phyloP scores from a whole-genome alignment of 2,797 vertebrate genomes.

The Ambastaia sidthimunki region DNA sequence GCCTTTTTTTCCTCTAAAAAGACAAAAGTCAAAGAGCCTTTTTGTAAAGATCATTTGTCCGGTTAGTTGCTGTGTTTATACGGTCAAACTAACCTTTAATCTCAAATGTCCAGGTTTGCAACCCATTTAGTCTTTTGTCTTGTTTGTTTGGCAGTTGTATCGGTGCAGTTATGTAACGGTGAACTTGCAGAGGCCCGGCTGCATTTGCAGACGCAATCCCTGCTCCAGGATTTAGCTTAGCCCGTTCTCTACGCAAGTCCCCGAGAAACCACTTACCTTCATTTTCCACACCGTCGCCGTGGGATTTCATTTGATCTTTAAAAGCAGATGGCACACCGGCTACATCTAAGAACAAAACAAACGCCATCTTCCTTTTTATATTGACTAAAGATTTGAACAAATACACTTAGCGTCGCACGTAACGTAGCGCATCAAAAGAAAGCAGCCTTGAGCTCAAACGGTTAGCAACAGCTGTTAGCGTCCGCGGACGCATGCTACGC shows the following conservation, averaged over 20 bases:
- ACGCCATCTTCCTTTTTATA: constrained; percentile 26
- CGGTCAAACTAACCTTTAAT: constrained; percentile 25
- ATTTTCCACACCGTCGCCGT: constrained; percentile 52
- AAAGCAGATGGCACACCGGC: constrained; percentile 53
- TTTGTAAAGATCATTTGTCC: constrained; percentile 5
- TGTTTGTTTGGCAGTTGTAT: constrained; percentile 54
- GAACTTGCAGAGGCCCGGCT: constrained; percentile 57
- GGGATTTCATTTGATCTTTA: constrained; percentile 53
- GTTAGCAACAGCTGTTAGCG: constrained; percentile 43
- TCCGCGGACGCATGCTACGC: constrained; percentile 12
- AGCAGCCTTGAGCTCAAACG: constrained; percentile 35
- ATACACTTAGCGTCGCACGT: constrained; percentile 37
- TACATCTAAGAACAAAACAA: constrained; percentile 56
- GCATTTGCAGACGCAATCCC: constrained; percentile 44
- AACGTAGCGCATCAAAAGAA: constrained; percentile 37
- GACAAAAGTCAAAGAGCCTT: background rate
- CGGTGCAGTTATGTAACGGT: constrained; percentile 52
- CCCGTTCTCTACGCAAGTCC: constrained; percentile 55
- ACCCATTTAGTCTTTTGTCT: constrained; percentile 17
- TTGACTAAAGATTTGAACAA: constrained; percentile 40
- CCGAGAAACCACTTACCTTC: constrained; percentile 62
- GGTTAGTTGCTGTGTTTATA: constrained; percentile 8
- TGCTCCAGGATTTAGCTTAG: constrained; percentile 51
- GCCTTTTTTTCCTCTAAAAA: background rate
- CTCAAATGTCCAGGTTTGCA: constrained; percentile 22